Conservation (phyloP, 2,888 invertebrate genomes). For the Lochmaea capreae region DNA sequence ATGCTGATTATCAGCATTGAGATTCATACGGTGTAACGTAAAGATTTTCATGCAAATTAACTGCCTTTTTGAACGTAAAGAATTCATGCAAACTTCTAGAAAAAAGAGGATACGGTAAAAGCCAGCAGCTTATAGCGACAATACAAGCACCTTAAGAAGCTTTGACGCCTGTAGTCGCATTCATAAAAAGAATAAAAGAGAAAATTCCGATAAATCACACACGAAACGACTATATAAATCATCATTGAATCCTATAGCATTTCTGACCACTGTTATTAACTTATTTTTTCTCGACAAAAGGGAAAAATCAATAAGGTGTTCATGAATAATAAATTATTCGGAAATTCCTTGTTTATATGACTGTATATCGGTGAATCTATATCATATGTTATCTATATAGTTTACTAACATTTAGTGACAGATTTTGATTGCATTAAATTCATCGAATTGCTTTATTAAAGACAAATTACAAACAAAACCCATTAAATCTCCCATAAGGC, state of each 20-base stretch:
- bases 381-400: no score
- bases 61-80: slow-evolving; percentile 8
- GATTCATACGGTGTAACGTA: slow-evolving; percentile 2
- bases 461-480: no score
- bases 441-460: no score
- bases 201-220: slow-evolving; percentile 25
- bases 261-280: slow-evolving; percentile 28
- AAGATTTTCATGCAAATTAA: slow-evolving; percentile 18
- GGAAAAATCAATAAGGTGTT: slow-evolving; percentile 15
- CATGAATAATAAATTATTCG: slow-evolving; percentile 22
- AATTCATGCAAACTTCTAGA: slow-evolving; percentile 5
- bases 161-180: slow-evolving; percentile 9
- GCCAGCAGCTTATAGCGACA: slow-evolving; percentile 10
- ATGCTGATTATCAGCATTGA: background rate
- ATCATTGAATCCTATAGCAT: slow-evolving; percentile 22
- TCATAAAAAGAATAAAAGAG: slow-evolving; percentile 5
- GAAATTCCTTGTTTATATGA: background rate
- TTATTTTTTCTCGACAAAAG: slow-evolving; percentile 21
- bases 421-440: no score
- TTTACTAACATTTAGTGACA: no score
- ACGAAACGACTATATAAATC: slow-evolving; percentile 28
- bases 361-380: background rate
- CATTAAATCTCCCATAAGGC: no score
- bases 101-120: slow-evolving; percentile 16
- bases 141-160: slow-evolving; percentile 10